A percentile compares a stretch with the other conserved stretches of the same genome.
Evolutionary conservation across 2,888 invertebrate genomes (phyloP).

Genomic region (Diaphora mendica): DNA sequence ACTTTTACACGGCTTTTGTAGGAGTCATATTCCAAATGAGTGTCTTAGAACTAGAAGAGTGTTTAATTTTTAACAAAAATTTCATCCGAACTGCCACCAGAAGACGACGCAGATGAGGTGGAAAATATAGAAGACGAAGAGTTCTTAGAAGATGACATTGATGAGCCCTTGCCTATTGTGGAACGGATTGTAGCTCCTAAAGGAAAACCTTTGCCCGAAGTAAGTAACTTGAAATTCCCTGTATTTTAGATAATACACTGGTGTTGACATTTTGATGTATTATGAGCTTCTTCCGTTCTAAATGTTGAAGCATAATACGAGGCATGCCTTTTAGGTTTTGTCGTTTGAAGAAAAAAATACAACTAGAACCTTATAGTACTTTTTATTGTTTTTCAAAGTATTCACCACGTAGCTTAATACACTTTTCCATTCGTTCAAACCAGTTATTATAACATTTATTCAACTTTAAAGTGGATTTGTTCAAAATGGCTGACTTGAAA

Average conservation of each 20-base stretch:
- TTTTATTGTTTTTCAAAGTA: too few species aligned
- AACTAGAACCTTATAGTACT: too few species aligned
- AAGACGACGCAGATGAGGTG: slow-evolving; percentile 43
- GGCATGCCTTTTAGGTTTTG: too few species aligned
- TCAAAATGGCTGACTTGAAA: too few species aligned
- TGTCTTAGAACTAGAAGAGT: not conserved
- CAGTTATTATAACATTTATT: too few species aligned
- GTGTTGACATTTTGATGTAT: not conserved
- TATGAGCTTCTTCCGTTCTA: not conserved
- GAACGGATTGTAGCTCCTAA: slow-evolving; percentile 72
- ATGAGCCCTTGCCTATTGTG: slow-evolving; percentile 65
- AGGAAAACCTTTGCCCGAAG: slow-evolving; percentile 83
- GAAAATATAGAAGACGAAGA: slow-evolving; percentile 59
- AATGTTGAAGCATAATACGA: too few species aligned
- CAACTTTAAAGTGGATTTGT: too few species aligned
- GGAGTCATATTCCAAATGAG: not conserved
- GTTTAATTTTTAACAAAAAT: slow-evolving; percentile 42
- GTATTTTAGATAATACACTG: not conserved
- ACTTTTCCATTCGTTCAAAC: too few species aligned
- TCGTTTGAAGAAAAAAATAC: too few species aligned
- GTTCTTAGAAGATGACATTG: slow-evolving; percentile 65
- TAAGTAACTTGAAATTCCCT: slow-evolving; percentile 43
- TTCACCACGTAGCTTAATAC: too few species aligned
- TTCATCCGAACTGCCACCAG: slow-evolving; percentile 54
- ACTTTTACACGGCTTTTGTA: not conserved